phyloP scores from a whole-genome alignment of 2,888 invertebrate species.

The Drosophila algonquin region DNA sequence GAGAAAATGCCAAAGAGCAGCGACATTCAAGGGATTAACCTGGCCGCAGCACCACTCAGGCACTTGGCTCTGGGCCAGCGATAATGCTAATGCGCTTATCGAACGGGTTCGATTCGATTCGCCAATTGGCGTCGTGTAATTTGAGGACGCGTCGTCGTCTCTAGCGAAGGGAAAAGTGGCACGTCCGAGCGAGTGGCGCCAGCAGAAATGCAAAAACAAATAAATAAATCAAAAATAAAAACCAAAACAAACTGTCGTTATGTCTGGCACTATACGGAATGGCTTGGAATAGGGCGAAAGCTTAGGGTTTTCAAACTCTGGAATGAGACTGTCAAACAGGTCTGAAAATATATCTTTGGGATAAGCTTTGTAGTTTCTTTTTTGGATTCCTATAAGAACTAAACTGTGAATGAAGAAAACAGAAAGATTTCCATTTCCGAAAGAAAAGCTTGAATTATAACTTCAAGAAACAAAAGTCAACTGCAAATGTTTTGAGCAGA shows the following conservation, averaged over 20 bases:
- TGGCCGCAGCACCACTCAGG: conserved; percentile 17
- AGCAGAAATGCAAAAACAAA: neutral
- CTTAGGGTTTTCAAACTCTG: neutral
- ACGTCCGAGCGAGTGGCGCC: conserved; percentile 19
- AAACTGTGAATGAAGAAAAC: neutral
- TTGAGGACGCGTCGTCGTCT: no score
- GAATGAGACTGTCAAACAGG: no score
- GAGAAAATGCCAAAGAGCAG: conserved; percentile 72
- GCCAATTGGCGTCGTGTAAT: conserved; percentile 29
- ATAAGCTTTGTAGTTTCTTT: no score
- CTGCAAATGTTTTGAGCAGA: no score
- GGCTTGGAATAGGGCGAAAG: neutral
- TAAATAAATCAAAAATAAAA: neutral
- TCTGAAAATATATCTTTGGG: no score
- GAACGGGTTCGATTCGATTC: conserved; percentile 17
- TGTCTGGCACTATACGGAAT: neutral
- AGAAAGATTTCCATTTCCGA: neutral
- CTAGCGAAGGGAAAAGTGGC: conserved; percentile 16
- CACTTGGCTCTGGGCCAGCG: conserved; percentile 35
- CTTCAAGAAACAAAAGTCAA: no score
- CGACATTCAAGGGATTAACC: conserved; percentile 53
- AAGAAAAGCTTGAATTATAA: neutral
- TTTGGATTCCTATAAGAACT: no score
- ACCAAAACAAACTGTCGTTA: neutral
- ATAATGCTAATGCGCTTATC: conserved; percentile 19